Evolutionary conservation across 2,797 vertebrate genomes (phyloP), one percentile per base, ranked within the genome.

Genomic region (Pteronotus mesoamericanus): DNA sequence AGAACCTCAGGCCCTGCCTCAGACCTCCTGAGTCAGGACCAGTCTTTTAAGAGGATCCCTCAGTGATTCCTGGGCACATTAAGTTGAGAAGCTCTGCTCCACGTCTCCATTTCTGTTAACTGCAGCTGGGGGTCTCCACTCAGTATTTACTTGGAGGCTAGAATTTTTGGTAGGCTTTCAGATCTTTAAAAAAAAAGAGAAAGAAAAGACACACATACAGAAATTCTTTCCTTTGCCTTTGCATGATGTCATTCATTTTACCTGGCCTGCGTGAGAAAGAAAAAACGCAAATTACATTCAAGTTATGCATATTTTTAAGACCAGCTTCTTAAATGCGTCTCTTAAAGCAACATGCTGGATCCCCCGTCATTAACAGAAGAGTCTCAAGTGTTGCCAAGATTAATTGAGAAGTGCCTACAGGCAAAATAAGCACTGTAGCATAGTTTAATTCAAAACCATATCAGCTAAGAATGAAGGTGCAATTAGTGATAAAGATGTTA

Each of bases 401-500:
- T 96, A 95, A 97, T 84, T 83, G 92, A 95, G 96, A 97, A 97
- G 91, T 84, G 94, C 91, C 97, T 94, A 89, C 89, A 97, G 96
- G 97, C 97, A 98, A 97, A 98, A 97, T 80, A 97, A 96, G 92
- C 75, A 88, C 59, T 87, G 80, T 15, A 44, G 42, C 55, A 8
- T 74, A 61, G 37, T 96, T 98, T 96, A 95, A 91, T 94, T 97
- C 91, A 89, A 89, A 97, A 89, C 55, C 46, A 0, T 95, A 94
- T 84, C 86, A 92, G 68, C 95, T 94, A 95, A 96, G 95, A 97
- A 94, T 95, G 94, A 91, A 95, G 94, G 84, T 61, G 37, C 68
- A 84, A 97, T 96, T 94, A 91, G 83, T 89, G 88, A 95, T 97
- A 96, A 97, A 97, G 91, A 91, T 96, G 94, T 98, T 98, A 98